phyloP scores from a whole-genome alignment of 1,140 invertebrate genomes.

The Pseudomyrmex concolor region DNA sequence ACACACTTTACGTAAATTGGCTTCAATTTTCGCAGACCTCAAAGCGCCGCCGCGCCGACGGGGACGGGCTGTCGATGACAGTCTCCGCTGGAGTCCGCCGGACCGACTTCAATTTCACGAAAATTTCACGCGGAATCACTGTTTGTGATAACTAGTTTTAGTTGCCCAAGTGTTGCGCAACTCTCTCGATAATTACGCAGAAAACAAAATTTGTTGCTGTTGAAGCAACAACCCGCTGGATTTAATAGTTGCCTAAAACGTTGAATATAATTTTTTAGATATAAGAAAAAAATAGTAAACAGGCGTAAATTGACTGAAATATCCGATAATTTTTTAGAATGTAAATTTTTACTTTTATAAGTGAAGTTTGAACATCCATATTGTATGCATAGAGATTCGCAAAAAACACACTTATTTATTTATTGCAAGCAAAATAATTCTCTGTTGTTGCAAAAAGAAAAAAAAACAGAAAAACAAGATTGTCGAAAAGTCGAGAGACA shows the following conservation, averaged over 20 bases:
- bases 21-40: conserved; percentile 38
- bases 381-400: too few species aligned
- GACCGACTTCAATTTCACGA: not conserved
- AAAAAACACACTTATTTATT: too few species aligned
- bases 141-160: conserved; percentile 7
- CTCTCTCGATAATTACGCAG: not conserved
- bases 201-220: not conserved
- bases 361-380: too few species aligned
- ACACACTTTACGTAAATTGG: conserved; percentile 38
- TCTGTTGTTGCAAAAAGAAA: too few species aligned
- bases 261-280: too few species aligned
- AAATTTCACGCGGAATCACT: conserved; percentile 6
- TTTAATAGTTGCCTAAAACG: not conserved
- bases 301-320: too few species aligned
- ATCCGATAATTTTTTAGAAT: too few species aligned
- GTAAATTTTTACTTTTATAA: too few species aligned
- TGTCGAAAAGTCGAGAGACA: too few species aligned
- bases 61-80: not conserved
- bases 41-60: not conserved
- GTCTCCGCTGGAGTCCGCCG: not conserved
- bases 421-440: not conserved
- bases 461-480: too few species aligned
- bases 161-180: not conserved
- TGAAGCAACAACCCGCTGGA: not conserved
- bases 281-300: too few species aligned